These are phyloP conservation scores for Gymnorhina tibicen DNA, from an alignment of 2,113 vertebrate genomes.

Conservation along the genomic window DNA sequence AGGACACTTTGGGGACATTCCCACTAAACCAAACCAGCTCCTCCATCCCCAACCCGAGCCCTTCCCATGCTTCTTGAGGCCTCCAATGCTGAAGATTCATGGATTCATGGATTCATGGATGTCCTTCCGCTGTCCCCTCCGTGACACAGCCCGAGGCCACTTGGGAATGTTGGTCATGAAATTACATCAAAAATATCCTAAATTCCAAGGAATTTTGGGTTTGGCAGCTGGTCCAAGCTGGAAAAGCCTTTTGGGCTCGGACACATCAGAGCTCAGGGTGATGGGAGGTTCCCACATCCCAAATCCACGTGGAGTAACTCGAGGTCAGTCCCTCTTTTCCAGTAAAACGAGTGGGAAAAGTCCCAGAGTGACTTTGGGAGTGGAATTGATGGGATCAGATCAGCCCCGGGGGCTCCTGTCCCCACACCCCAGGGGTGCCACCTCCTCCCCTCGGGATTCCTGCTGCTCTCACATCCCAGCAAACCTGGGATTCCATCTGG, in stretches of 20 bases:
- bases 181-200: neutral
- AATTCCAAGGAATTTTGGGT: neutral
- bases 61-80: accelerated
- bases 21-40: neutral
- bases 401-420: neutral
- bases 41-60: neutral
- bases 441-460: neutral
- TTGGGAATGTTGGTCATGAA: neutral
- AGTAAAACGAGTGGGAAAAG: neutral
- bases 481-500: neutral
- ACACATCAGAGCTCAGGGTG: accelerated
- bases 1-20: neutral
- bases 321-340: neutral
- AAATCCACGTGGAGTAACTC: neutral
- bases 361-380: neutral
- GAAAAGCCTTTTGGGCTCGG: neutral
- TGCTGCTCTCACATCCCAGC: neutral
- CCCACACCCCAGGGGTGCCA: accelerated
- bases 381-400: neutral
- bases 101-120: neutral
- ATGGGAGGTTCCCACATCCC: neutral
- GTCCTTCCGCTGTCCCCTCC: neutral
- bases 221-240: neutral
- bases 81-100: neutral
- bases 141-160: neutral